Percentiles rank a stretch among this genome's conserved stretches.
Evolutionary conservation across 2,888 invertebrate genomes (phyloP).

Genomic region (Taenaris catops): DNA sequence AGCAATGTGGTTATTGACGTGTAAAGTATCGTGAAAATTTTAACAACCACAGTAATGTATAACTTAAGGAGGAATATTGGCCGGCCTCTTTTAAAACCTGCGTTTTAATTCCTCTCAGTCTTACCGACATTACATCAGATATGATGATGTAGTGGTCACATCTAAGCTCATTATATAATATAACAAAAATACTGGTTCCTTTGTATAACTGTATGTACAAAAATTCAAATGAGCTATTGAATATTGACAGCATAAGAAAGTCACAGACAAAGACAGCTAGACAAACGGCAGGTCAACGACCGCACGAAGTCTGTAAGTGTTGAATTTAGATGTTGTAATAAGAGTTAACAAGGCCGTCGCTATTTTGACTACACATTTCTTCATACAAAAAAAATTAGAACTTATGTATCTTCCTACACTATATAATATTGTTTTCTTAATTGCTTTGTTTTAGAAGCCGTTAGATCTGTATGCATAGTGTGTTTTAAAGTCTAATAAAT

Average conservation of each 20-base stretch:
- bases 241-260: constrained; percentile 7
- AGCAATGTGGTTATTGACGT: no score
- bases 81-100: no score
- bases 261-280: constrained; percentile 6
- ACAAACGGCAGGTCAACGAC: constrained; percentile 41
- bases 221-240: constrained; percentile 1
- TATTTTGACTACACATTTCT: constrained; percentile 27
- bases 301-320: constrained; percentile 33
- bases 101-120: no score
- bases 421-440: no score
- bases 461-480: neutral
- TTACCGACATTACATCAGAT: no score
- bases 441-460: neutral
- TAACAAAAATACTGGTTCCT: no score
- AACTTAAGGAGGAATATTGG: no score
- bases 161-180: no score
- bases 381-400: constrained; percentile 15
- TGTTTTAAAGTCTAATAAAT: neutral
- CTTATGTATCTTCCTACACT: neutral
- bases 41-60: no score
- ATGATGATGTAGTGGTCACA: no score
- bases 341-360: constrained; percentile 47
- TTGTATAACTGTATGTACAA: no score
- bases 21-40: no score
- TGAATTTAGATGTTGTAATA: constrained; percentile 46